Percentiles rank a stretch among this genome's conserved stretches.
phyloP scores from a whole-genome alignment of 2,888 invertebrate species.

The Marronus borbonicus region DNA sequence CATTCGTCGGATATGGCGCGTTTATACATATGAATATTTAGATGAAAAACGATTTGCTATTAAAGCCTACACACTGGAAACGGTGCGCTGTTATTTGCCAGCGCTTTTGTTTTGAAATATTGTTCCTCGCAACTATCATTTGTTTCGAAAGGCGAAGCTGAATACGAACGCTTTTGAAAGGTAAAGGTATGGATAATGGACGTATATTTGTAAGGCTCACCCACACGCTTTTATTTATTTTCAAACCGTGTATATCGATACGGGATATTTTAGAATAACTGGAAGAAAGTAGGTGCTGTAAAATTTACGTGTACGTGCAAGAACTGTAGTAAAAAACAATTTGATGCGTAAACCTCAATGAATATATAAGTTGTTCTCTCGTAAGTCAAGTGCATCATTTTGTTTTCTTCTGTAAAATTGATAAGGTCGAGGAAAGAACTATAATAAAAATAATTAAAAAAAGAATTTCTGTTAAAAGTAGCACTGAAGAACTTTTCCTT shows the following conservation, averaged over 20 bases:
- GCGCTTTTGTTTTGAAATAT: slow-evolving; percentile 34
- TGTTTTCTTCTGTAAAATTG: too few relatives aligned
- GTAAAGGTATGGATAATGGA: background rate
- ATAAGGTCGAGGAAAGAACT: too few relatives aligned
- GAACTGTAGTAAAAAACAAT: too few relatives aligned
- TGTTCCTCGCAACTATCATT: slow-evolving; percentile 3
- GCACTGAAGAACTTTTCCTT: too few relatives aligned
- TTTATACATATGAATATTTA: slow-evolving; percentile 27
- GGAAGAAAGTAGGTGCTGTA: too few relatives aligned
- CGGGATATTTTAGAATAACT: background rate
- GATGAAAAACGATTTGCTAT: slow-evolving; percentile 33
- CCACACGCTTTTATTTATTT: slow-evolving; percentile 1
- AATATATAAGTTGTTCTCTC: too few relatives aligned
- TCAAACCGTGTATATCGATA: background rate
- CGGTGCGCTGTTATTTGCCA: slow-evolving; percentile 11
- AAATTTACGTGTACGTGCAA: too few relatives aligned
- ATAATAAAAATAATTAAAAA: too few relatives aligned
- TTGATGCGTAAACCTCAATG: too few relatives aligned
- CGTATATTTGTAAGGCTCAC: slow-evolving; percentile 21
- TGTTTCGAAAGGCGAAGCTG: slow-evolving; percentile 25
- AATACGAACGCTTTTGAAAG: slow-evolving; percentile 26
- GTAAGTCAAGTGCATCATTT: too few relatives aligned
- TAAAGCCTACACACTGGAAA: slow-evolving; percentile 24
- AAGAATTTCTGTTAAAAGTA: too few relatives aligned
- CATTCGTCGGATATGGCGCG: background rate